These are phyloP conservation scores for Myotis yumanensis DNA, from an alignment of 2,113 vertebrate species.

Conservation along the genomic window DNA sequence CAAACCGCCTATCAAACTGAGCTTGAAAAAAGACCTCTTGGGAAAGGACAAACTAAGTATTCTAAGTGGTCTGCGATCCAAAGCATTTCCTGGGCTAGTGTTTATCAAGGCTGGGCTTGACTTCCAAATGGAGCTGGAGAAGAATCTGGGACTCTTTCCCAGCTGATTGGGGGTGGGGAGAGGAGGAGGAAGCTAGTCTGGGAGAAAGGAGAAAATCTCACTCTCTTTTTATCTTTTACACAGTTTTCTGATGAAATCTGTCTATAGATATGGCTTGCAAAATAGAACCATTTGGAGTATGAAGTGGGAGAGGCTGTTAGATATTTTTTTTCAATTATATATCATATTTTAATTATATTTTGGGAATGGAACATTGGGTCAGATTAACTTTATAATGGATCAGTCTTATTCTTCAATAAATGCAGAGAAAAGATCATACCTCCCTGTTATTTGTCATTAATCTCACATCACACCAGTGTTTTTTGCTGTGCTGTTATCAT, in stretches of 20 bases:
- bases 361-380: background rate
- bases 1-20: conserved; percentile 56
- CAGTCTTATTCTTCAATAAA: conserved; percentile 47
- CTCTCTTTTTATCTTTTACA: conserved; percentile 15
- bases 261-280: conserved; percentile 36
- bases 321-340: background rate
- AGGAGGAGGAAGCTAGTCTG: conserved; percentile 54
- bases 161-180: conserved; percentile 43
- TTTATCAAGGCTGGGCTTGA: conserved; percentile 78
- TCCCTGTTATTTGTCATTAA: background rate
- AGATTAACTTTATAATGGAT: conserved; percentile 57
- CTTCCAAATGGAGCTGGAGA: conserved; percentile 75
- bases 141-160: conserved; percentile 81
- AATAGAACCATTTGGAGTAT: conserved; percentile 53
- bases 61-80: conserved; percentile 80
- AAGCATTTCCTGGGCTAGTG: conserved; percentile 84
- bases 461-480: background rate
- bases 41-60: conserved; percentile 72
- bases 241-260: conserved; percentile 68
- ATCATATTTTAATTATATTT: conserved; percentile 49
- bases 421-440: background rate
- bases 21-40: conserved; percentile 75
- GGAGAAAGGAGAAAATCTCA: conserved; percentile 55
- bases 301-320: background rate
- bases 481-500: background rate